Percentiles rank a stretch among this genome's conserved stretches.
These are phyloP conservation scores for Symphodus melops DNA, from an alignment of 2,113 vertebrate species.

Conservation along the genomic window DNA sequence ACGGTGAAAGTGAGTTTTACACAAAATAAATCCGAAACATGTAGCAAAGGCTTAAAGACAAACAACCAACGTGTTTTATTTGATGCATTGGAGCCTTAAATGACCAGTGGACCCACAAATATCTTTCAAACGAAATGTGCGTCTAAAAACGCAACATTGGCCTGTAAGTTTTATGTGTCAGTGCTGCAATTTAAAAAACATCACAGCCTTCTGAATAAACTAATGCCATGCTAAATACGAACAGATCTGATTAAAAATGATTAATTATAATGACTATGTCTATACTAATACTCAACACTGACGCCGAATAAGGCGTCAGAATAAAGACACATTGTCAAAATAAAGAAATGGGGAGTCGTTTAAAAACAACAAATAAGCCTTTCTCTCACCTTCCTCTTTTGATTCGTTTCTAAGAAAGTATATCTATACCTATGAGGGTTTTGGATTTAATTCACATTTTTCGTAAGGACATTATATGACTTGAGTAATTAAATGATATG, in stretches of 20 bases:
- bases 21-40: background rate
- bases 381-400: background rate
- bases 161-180: background rate
- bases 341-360: background rate
- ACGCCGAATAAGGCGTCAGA: no score
- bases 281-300: no score
- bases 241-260: no score
- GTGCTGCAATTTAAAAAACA: background rate
- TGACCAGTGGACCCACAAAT: no score
- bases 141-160: background rate
- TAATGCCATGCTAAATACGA: no score
- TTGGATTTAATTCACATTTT: background rate
- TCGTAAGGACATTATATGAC: background rate
- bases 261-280: background rate
- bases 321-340: no score
- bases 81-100: background rate
- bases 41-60: constrained; percentile 6
- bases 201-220: background rate
- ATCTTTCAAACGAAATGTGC: background rate
- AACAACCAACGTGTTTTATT: background rate
- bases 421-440: background rate
- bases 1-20: no score
- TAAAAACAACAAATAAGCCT: constrained; percentile 51
- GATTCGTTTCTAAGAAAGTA: background rate
- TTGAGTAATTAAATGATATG: background rate